Evolutionary conservation across 2,797 vertebrate genomes (phyloP), one percentile per base, ranked within the genome.

Genomic region (Phyllotis vaccarum): DNA sequence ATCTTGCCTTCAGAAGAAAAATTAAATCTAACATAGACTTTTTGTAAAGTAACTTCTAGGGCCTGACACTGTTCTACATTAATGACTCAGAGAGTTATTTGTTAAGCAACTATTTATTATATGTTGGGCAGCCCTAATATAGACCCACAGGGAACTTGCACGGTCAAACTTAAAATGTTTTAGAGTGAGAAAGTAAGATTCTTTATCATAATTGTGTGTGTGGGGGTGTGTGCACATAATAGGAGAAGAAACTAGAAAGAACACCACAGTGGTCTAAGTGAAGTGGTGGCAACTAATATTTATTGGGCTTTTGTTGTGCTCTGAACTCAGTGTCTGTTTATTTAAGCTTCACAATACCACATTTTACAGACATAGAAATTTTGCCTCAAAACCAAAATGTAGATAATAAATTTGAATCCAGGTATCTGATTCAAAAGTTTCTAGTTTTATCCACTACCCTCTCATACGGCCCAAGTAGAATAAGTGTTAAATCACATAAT

Each of bases 101-200:
- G 37, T 93, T 79, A 29, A 90, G 40, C 37, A 93, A 85, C 40
- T n/a, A n/a, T n/a, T n/a, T 64, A 13, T 49, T 89, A 0, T 72
- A 49, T 79, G 16, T 72, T 89, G 16, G 78, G 27, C 16, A 79
- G 52, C 24, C 8, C 76, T 22, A 86, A 58, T 12, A 5, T 24
- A 14, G 81, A 17, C 3, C 37, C 22, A n/a, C 2, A 0, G 82
- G 81, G 52, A 86, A 22, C 58, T 86, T 91, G 34, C 2, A 0
- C 8, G 92, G 40, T 70, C 75, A 64, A 66, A 92, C 74, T 90
- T 86, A 56, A 0, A 90, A 0, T 91, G 74, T 86, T 86, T 76
- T 58, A 34, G 56, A 90, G 66, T 52, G 34, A 68, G 82, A 74
- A 95, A 95, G 24, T 79, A n/a, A 95, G 60, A 86, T 60, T 79